A percentile compares a stretch with the other conserved stretches of the same genome.
phyloP scores from a whole-genome alignment of 1,140 invertebrate genomes.

The Orius insidiosus region DNA sequence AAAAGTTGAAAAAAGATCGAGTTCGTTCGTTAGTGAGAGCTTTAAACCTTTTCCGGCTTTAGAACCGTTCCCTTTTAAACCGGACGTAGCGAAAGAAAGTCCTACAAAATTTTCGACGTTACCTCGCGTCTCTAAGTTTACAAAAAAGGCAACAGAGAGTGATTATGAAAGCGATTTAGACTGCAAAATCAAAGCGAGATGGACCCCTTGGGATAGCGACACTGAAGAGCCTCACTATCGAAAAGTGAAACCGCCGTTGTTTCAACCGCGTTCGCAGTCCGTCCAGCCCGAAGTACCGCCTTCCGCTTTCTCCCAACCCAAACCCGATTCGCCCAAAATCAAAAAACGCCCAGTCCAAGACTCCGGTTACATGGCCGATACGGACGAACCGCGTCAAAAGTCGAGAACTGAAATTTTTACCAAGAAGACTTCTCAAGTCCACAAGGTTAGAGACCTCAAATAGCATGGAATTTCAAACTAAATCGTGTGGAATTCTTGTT shows the following conservation, averaged over 20 bases:
- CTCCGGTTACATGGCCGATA: conserved; percentile 55
- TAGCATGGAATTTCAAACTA: no score
- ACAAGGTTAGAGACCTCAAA: no score
- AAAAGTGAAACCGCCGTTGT: conserved; percentile 32
- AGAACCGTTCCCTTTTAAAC: conserved; percentile 33
- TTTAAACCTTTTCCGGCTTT: conserved; percentile 30
- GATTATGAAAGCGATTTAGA: conserved; percentile 57
- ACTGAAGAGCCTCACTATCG: conserved; percentile 39
- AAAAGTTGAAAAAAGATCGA: conserved; percentile 13
- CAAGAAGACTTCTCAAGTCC: no score
- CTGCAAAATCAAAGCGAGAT: conserved; percentile 33
- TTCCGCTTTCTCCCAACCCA: conserved; percentile 25
- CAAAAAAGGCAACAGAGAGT: conserved; percentile 39
- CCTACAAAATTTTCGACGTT: conserved; percentile 26
- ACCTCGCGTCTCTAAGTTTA: conserved; percentile 42
- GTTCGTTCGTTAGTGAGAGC: conserved; percentile 17
- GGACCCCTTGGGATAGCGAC: conserved; percentile 46
- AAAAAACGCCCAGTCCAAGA: conserved; percentile 31
- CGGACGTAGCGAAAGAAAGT: conserved; percentile 26
- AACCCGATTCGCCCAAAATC: conserved; percentile 37
- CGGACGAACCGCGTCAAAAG: conserved; percentile 36
- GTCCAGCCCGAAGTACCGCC: conserved; percentile 30
- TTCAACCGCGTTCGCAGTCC: conserved; percentile 30
- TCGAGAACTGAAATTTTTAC: no score
- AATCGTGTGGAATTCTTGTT: no score